Evolutionary conservation across 2,797 vertebrate species (phyloP), one percentile per base, ranked within the genome.

Genomic region (Megaceryle alcyon): DNA sequence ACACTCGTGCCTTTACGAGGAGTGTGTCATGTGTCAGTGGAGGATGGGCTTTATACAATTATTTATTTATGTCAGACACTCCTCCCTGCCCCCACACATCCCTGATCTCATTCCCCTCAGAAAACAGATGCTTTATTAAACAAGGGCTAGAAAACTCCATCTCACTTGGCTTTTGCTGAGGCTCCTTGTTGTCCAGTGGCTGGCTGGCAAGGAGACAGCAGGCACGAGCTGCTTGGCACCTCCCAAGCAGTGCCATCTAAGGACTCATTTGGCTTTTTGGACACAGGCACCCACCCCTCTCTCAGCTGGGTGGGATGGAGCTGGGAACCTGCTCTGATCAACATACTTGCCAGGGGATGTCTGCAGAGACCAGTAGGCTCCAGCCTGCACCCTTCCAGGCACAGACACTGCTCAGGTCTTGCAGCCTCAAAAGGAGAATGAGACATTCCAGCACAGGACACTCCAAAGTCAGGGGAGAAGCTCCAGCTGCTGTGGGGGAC

Each of bases 51-150:
- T 68, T 31, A 33, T 73, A 92, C 87, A 83, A 60, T 94, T 95
- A 92, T 88, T 95, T 92, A 89, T 85, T 95, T 80, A 92, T 96
- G 91, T 61, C 79, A 61, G 76, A 51, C 57, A 39, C 91, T 93
- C 60, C 72, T 83, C 80, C 82, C 91, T 59, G 37, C 94, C 89
- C 85, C 86, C 60, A 23, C 13, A 6, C 79, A 14, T 72, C 76
- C 69, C 82, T 91, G 87, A 94, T 63, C 85, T 94, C 95, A 90
- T 66, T 46, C 72, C 72, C 39, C 80, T 83, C 85, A 49, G 48
- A 91, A 91, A 91, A 94, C 21, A 75, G 94, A 83, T 7, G 39
- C 72, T 80, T 75, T 89, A 68, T 81, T 83, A 69, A 82, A 51
- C 2, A 2, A 76, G 44, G 31, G 18, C 86, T 82, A 69, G 69